Evolutionary conservation across 1,140 invertebrate genomes (phyloP), one percentile per base, ranked within the genome.

Genomic region (Reticulitermes speratus): DNA sequence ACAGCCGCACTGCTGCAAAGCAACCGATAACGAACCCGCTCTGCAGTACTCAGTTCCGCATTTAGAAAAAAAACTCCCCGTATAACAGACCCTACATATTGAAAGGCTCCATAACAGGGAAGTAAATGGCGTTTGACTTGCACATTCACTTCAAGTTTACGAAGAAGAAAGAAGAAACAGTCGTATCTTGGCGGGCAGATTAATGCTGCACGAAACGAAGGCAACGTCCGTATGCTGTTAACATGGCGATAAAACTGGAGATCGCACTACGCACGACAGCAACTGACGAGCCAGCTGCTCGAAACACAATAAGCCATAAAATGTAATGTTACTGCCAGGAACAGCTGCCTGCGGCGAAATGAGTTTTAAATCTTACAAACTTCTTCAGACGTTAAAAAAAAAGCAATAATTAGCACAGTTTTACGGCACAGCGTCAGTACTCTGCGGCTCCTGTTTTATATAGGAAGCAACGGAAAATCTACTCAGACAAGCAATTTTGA

Each of bases 361-460:
- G 59, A 65, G 59, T 65, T 65, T 65, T 65, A 65, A 65, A 65
- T 65, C 59, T 65, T 65, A n/a, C 59, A 65, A 65, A 65, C 59
- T 65, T 65, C 19, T 65, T 19, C 19, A 65, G 59, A 23, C 25
- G 16, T 23, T 65, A 19, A 65, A 38, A 38, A 38, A 38, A 38
- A 65, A 25, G 25, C 59, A 65, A 65, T 65, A 21, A 65, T 65
- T 65, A 65, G 21, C 59, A 19, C 14, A 65, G 25, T 19, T 65
- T 65, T 65, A 65, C 19, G 59, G 59, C 59, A 65, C 12, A 65
- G 19, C 59, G 19, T 65, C 14, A 65, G 59, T 65, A 9, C 25
- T n/a, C 19, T 65, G 21, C 1, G 25, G 59, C 7, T 65, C 21
- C 55, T 59, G 21, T 65, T 65, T 23, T 65, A 65, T 65, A 7